Base-by-base conservation (phyloP, 2,888 invertebrate genomes). In the Leptopilina drosophilae region DNA sequence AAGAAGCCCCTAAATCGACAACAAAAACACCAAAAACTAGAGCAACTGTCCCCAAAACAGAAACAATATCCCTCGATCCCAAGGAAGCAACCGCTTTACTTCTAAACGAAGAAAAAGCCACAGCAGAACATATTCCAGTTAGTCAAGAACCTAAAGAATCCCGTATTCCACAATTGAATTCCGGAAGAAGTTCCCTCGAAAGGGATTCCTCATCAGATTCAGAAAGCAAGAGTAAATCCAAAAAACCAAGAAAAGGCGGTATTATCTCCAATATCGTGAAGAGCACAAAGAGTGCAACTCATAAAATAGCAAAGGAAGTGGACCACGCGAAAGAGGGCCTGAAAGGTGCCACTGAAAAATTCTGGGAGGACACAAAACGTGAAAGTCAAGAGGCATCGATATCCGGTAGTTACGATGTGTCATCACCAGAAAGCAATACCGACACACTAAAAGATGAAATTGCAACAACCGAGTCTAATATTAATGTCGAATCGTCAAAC, bases 341-440 rank as follows among this genome's bases (percentile, higher is more conserved):
- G 49, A 86, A 84, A 78, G 86, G 80, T 76, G 83, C 84, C 1
- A 84, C 86, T 3, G 85, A 81, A 59, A 87, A 85, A 80, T 86
- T 86, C 73, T 85, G 84, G 82, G 85, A 87, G 69, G 85, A 86
- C 40, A 86, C 84, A 0, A 88, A 87, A 79, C 82, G 83, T 64
- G 87, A 87, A 64, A 87, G 87, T 11, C 83, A 87, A 79, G 86
- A 89, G 62, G 82, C 84, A 1, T 82, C 82, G 26, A 82, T 84
- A 59, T 87, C 86, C 4, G 88, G 86, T 79, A 88, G 87, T 82
- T 88, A 89, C 77, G 86, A 88, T 77, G 85, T 89, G 5, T 85
- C 87, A n/a, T 81, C 87, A 15, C 83, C 82, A 14, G 82, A 78
- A 9, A 82, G 82, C 7, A 84, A 85, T 75, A 59, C 77, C 33